Evolutionary conservation across 2,797 vertebrate genomes (phyloP).

Genomic region (Ctenosaura bakeri): DNA sequence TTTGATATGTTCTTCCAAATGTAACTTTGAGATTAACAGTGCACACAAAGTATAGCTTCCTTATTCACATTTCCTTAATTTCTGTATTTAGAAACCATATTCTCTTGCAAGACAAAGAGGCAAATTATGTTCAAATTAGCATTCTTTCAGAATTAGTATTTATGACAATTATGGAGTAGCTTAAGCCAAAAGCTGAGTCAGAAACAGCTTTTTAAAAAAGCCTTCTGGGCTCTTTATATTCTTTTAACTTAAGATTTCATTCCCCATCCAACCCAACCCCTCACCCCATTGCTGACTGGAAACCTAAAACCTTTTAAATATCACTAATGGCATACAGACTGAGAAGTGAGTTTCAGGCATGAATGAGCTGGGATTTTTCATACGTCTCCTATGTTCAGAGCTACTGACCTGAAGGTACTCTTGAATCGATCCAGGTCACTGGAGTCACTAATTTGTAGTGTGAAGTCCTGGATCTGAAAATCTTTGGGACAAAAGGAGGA

Average conservation of each 20-base stretch:
- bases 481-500: conserved; percentile 54
- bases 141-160: conserved; percentile 36
- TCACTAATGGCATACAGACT: conserved; percentile 63
- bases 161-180: conserved; percentile 28
- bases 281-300: conserved; percentile 52
- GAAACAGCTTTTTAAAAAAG: conserved; percentile 15
- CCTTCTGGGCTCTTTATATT: conserved; percentile 32
- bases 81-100: conserved; percentile 24
- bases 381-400: conserved; percentile 57
- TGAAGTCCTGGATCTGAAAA: conserved; percentile 51
- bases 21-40: conserved; percentile 1
- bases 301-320: conserved; percentile 67
- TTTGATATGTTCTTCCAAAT: conserved; percentile 15
- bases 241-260: conserved; percentile 50
- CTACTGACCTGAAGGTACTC: conserved; percentile 67
- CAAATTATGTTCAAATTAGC: conserved; percentile 49
- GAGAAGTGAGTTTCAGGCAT: conserved; percentile 65
- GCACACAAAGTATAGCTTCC: neutral
- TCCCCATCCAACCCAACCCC: conserved; percentile 19
- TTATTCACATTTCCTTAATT: neutral
- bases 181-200: conserved; percentile 44
- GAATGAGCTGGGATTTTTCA: conserved; percentile 60
- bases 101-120: conserved; percentile 24
- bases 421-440: conserved; percentile 69
- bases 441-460: conserved; percentile 64